Percentiles rank a stretch among this genome's conserved stretches.
phyloP scores from a whole-genome alignment of 2,797 vertebrate genomes.

The Lacerta viridis region DNA sequence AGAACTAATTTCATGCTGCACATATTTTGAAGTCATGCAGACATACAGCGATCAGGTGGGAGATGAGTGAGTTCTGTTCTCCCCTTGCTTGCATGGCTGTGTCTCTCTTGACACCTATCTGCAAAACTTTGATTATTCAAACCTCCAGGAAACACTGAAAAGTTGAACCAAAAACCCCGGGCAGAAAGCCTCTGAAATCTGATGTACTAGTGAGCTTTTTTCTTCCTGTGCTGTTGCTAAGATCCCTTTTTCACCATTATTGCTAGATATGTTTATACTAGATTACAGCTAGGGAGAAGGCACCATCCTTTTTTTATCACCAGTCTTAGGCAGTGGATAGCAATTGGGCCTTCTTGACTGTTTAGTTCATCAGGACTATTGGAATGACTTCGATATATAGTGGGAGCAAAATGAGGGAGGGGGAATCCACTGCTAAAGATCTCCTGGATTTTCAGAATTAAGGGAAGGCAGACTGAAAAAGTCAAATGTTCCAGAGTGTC shows the following conservation, averaged over 20 bases:
- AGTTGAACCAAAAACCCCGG: not conserved
- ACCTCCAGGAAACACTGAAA: not conserved
- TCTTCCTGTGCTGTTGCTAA: not conserved
- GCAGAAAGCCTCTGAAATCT: not conserved
- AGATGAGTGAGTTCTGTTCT: too few relatives aligned
- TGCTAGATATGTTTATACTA: conserved; percentile 47
- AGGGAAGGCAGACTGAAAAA: not conserved
- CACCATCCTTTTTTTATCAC: conserved; percentile 23
- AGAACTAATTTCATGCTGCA: not conserved
- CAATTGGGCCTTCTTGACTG: conserved; percentile 28
- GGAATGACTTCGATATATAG: not conserved
- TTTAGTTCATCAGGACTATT: not conserved
- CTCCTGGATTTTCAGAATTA: not conserved
- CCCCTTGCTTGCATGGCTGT: not conserved
- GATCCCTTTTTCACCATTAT: conserved; percentile 7
- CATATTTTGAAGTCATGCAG: conserved; percentile 6
- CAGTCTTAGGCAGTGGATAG: conserved; percentile 3
- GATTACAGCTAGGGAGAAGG: conserved; percentile 25
- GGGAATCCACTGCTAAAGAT: not conserved
- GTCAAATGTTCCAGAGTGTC: not conserved
- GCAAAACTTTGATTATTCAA: not conserved
- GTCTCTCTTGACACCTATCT: not conserved
- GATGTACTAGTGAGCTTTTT: conserved; percentile 17
- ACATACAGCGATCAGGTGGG: not conserved
- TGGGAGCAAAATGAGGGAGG: not conserved